These are phyloP conservation scores for Pygoscelis adeliae DNA, from an alignment of 2,113 vertebrate species.

Conservation along the genomic window DNA sequence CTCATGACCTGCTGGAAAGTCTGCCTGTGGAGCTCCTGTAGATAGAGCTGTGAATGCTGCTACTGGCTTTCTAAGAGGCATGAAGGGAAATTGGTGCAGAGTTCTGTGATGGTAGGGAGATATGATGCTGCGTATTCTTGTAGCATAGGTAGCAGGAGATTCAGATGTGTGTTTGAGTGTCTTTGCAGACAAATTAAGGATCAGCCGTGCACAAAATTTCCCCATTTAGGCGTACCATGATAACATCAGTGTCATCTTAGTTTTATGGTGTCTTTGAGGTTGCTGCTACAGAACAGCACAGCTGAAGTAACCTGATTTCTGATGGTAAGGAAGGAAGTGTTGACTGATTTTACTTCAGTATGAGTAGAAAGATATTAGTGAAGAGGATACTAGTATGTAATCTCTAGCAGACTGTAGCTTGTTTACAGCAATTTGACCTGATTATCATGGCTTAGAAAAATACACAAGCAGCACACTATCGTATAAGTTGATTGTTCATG, in stretches of 20 bases:
- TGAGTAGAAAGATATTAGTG: background rate
- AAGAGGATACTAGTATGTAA: background rate
- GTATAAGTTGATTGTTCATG: background rate
- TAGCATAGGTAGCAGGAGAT: background rate
- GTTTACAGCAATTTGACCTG: background rate
- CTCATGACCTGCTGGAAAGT: background rate
- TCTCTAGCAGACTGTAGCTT: background rate
- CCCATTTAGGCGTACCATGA: background rate
- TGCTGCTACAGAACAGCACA: background rate
- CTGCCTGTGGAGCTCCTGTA: background rate
- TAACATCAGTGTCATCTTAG: background rate
- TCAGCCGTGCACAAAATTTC: background rate
- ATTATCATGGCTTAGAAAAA: background rate
- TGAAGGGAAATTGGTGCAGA: background rate
- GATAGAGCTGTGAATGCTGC: background rate
- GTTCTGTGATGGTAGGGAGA: background rate
- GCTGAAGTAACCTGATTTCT: background rate
- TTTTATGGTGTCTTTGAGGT: background rate
- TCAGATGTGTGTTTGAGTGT: background rate
- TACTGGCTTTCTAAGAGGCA: background rate
- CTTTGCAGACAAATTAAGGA: background rate
- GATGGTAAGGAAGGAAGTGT: background rate
- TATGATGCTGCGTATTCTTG: rapidly evolving
- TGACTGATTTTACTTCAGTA: background rate
- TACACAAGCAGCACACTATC: background rate